Evolutionary conservation across 1,140 invertebrate species (phyloP).

Genomic region (Palaemon carinicauda): DNA sequence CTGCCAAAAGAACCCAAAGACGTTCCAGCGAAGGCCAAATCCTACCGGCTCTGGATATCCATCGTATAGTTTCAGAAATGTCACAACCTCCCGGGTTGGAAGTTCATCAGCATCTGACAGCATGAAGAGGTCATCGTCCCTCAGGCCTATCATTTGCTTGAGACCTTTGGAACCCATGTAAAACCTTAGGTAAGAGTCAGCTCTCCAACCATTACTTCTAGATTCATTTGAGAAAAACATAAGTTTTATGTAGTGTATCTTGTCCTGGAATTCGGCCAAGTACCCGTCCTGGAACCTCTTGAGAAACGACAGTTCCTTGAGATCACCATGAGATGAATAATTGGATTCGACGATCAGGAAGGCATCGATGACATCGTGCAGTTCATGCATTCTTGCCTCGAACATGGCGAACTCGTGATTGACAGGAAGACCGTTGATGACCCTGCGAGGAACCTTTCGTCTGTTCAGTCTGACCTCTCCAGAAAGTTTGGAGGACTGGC

Average conservation of each 20-base stretch:
- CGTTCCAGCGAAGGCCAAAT: slow-evolving; percentile 74
- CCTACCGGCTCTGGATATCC: slow-evolving; percentile 72
- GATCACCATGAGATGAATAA: slow-evolving; percentile 65
- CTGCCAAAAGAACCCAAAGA: slow-evolving; percentile 75
- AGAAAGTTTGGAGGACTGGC: slow-evolving; percentile 25
- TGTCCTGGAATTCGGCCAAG: slow-evolving; percentile 62
- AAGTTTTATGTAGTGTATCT: slow-evolving; percentile 69
- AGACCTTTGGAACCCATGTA: slow-evolving; percentile 61
- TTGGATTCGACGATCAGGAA: slow-evolving; percentile 73
- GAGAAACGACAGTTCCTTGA: slow-evolving; percentile 61
- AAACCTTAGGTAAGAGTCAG: slow-evolving; percentile 59
- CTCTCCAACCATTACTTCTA: slow-evolving; percentile 60
- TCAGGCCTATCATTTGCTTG: slow-evolving; percentile 66
- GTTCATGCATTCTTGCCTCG: slow-evolving; percentile 71
- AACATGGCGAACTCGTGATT: slow-evolving; percentile 69
- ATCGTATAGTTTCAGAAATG: slow-evolving; percentile 74
- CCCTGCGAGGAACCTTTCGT: slow-evolving; percentile 65
- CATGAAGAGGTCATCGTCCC: slow-evolving; percentile 72
- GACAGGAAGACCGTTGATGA: slow-evolving; percentile 71
- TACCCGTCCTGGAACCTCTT: slow-evolving; percentile 63
- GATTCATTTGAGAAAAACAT: slow-evolving; percentile 63
- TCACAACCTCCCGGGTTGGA: slow-evolving; percentile 70
- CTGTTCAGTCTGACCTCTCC: slow-evolving; percentile 62
- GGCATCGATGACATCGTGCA: slow-evolving; percentile 72
- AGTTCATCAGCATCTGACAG: slow-evolving; percentile 71